Evolutionary conservation across 2,797 vertebrate genomes (phyloP).

Genomic region (Hyperoplus immaculatus): DNA sequence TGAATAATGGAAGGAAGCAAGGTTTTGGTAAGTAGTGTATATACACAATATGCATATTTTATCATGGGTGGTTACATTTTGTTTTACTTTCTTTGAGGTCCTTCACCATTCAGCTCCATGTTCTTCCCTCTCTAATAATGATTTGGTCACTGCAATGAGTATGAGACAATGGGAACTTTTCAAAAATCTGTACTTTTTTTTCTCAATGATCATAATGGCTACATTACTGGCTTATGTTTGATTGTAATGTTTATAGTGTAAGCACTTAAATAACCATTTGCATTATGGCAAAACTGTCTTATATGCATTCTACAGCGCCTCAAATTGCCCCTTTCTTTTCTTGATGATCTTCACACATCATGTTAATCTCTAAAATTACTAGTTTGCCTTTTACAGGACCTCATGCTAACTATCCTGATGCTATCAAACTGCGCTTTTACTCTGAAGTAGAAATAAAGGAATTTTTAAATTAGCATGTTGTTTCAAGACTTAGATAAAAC

Average conservation of each 20-base stretch:
- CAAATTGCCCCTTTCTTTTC: neutral
- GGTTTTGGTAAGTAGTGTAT: neutral
- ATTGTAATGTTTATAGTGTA: neutral
- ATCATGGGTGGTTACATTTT: neutral
- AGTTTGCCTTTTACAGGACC: neutral
- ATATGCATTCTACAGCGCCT: neutral
- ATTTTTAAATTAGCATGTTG: neutral
- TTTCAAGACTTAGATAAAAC: neutral
- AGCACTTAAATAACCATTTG: neutral
- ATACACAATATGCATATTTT: neutral
- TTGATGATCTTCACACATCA: conserved; percentile 5
- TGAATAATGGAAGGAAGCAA: neutral
- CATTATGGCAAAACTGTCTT: neutral
- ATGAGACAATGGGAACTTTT: neutral
- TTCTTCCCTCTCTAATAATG: neutral
- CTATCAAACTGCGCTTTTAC: neutral
- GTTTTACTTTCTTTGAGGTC: neutral
- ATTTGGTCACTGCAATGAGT: neutral
- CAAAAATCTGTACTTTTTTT: neutral
- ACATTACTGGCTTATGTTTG: neutral
- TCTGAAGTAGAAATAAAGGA: neutral
- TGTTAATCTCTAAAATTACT: neutral
- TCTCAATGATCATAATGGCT: neutral
- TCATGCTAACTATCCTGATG: neutral
- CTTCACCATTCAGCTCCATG: neutral